Base-by-base conservation (phyloP, 1,140 invertebrate genomes). In the Papilio polytes region DNA sequence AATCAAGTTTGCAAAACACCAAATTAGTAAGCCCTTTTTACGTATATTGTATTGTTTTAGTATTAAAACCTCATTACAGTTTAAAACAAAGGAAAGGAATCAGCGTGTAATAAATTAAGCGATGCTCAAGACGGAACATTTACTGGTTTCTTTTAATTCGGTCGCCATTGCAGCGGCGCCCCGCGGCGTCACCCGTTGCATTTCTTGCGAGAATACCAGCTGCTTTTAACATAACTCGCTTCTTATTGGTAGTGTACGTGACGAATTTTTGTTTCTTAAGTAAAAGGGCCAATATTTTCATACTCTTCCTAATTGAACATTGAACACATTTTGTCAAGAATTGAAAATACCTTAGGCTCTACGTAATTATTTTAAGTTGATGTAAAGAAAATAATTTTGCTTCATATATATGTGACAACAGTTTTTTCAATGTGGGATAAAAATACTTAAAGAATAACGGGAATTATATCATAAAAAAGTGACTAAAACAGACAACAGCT, bases 71-170 rank as follows among this genome's bases (percentile, higher is more conserved):
- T 94, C 92, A 94, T 94, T 94, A 94, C 91, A 86, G 88, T 89
- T 84, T 85, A 86, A 92, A 93, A 94, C 87, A 92, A 92, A 90
- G 89, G 89, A 90, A 92, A 91, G 91, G 93, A 93, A 90, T 88
- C 90, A 78, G 80, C 83, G 31, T 87, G 91, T 87, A 92, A 95
- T 95, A 95, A 95, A 95, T 95, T 95, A 92, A 91, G 94, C 94
- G 91, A 89, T 88, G 88, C 89, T 91, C 90, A 92, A 94, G 91
- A 91, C 88, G 88, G 91, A 92, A 91, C 91, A 87, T 92, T 94
- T 94, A 93, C 90, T 89, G 92, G 92, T 93, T 93, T 88, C 90
- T 92, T 94, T 94, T 94, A 94, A 94, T 94, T 94, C 93, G 91
- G 92, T 91, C 90, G 89, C 90, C 86, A 94, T 94, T 94, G 92